Evolutionary conservation across 2,113 vertebrate species (phyloP).

Genomic region (Otus sunia): DNA sequence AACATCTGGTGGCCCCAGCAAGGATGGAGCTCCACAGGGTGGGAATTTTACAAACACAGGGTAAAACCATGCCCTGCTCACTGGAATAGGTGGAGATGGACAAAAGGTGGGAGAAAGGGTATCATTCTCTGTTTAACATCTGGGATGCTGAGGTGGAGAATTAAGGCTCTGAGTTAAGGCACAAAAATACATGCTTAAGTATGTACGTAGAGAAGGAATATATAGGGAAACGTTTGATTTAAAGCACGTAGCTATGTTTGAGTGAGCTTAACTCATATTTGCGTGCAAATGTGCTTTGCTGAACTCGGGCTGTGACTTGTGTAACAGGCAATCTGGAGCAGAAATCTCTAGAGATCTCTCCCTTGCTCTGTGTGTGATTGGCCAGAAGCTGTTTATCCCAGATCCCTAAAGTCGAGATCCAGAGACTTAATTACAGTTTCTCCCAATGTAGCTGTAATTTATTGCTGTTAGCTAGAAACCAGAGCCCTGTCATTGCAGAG

Average conservation of each 20-base stretch:
- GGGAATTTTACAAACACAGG: not conserved
- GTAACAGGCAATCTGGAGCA: conserved; percentile 18
- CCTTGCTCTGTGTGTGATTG: not conserved
- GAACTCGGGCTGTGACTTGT: not conserved
- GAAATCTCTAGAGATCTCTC: not conserved
- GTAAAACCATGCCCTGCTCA: not conserved
- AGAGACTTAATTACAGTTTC: conserved; percentile 35
- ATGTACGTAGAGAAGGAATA: not conserved
- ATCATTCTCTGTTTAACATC: not conserved
- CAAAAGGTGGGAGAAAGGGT: not conserved
- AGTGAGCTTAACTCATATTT: not conserved
- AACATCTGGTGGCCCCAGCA: not conserved
- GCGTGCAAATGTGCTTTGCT: not conserved
- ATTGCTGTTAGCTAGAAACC: not conserved
- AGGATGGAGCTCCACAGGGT: not conserved
- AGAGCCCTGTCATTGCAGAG: not conserved
- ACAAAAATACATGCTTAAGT: not conserved
- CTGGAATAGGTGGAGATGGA: not conserved
- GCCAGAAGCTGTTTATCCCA: conserved; percentile 7
- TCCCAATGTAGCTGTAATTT: not conserved
- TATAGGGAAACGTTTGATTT: not conserved
- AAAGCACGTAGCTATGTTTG: not conserved
- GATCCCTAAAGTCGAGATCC: not conserved
- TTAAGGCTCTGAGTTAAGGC: not conserved
- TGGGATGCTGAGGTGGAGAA: not conserved